Base-by-base conservation (phyloP, 2,797 vertebrate genomes). In the Phoeniculus purpureus region DNA sequence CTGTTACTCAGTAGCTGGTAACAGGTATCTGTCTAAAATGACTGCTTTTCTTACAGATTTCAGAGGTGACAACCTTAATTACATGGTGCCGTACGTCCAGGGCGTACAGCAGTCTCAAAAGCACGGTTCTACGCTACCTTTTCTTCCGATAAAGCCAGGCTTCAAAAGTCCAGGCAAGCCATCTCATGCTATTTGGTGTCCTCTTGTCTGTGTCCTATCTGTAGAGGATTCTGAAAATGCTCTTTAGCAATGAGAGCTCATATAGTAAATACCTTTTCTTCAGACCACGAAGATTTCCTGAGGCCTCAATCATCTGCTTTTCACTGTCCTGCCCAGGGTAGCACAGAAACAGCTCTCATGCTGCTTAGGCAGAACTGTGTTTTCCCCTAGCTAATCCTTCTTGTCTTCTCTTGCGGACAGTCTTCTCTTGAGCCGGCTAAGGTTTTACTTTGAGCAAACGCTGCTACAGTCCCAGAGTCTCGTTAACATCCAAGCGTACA, bases 251-350 rank as follows among this genome's bases (percentile, higher is more conserved):
- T 23, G 34, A 32, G 66, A 77, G 40, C 59, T 85, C 81, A 66
- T 68, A 61, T 2, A 89, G 73, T 59, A 87, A 90, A 94, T 81
- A 91, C 29, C 56, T 91, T 89, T 90, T 51, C 66, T 85, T 78
- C 45, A 75, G 62, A 89, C 54, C 50, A 80, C 0, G 2, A 86
- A 86, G 76, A 85, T 67, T 87, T 77, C 73, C 90, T 45, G 75
- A 82, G 89, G 58, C 81, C 51, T 93, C 92, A 81, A 55, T 93
- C 88, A 92, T 81, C 81, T 93, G 72, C 59, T 92, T 85, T 93
- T 90, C 87, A 78, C 81, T 51, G 45, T 48, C 32, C 52, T 14
- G n/a, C 75, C 45, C 73, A 94, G 66, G 31, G 25, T 70, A 51
- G 51, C 56, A 85, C 37, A 85, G 71, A 79, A 75, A 84, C n/a